These are phyloP conservation scores for Clinocottus analis DNA, from an alignment of 2,113 vertebrate genomes.

Conservation along the genomic window DNA sequence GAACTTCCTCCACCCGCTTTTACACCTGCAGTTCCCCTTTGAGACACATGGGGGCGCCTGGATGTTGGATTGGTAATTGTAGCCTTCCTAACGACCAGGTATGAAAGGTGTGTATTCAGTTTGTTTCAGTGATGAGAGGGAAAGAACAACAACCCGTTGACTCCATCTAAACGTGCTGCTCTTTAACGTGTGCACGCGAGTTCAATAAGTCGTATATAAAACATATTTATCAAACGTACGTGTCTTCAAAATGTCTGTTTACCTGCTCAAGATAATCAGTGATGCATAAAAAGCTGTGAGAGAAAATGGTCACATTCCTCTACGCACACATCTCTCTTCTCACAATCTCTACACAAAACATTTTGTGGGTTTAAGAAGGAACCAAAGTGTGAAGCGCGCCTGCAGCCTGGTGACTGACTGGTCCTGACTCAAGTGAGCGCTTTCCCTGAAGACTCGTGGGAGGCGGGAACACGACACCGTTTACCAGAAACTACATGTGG, in stretches of 20 bases:
- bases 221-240: not conserved
- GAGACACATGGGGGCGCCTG: not conserved
- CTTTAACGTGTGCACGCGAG: not conserved
- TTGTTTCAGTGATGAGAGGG: not conserved
- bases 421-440: conserved; percentile 14
- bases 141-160: not conserved
- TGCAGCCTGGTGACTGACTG: not conserved
- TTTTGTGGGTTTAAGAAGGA: not conserved
- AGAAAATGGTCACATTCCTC: no score
- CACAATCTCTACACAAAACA: not conserved
- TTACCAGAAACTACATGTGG: not conserved
- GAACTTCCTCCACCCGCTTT: no score
- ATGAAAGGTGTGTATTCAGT: not conserved
- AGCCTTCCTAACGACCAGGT: not conserved
- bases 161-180: no score
- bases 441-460: not conserved
- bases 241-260: not conserved
- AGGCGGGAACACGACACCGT: not conserved
- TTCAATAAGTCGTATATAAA: not conserved
- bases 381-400: no score
- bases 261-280: no score
- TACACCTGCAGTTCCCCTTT: not conserved
- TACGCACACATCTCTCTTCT: not conserved
- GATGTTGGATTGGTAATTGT: not conserved
- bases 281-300: no score